Evolutionary conservation across 2,797 vertebrate species (phyloP), one percentile per base, ranked within the genome.

Genomic region (Xenops minutus): DNA sequence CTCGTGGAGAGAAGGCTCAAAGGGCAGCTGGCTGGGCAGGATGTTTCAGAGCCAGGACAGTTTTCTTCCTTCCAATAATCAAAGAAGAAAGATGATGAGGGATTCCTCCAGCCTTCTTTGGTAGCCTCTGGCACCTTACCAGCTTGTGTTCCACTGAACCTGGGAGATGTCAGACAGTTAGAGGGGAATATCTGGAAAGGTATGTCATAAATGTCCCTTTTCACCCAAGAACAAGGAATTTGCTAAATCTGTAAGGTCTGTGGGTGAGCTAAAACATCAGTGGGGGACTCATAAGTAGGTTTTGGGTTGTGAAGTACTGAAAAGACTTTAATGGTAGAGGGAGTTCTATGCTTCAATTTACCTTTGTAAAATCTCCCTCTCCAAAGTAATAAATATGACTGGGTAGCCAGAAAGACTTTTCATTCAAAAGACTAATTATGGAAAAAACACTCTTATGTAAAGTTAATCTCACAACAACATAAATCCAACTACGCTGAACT

Each of bases 211-310:
- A 84, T 17, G 15, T 10, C 13, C 27, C 26, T 67, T 77, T 48
- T 61, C 8, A 13, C n/a, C 63, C 19, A 32, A 67, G 22, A 89
- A 37, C 9, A 51, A 80, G 21, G 36, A 46, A 52, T 74, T 43
- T 64, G 6, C 32, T 80, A 37, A 56, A 88, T 29, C 37, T 64
- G 1, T 49, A 55, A 49, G 63, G 39, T 23, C 20, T 59, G 32
- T 30, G 44, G 10, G 18, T 19, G n/a, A 85, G 41, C 34, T 73
- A 79, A 83, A 89, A 78, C 5, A 3, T 26, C 62, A 34, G 5
- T 9, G 23, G 7, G 14, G 16, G 3, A 46, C 36, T 15, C 27
- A 27, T 41, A n/a, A 2, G 14, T 9, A 48, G 1, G 5, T 2
- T 29, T 71, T 41, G 30, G 17, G 16, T 20, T 78, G 26, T 67